phyloP scores from a whole-genome alignment of 1,140 invertebrate genomes.

The Bombus polaris region DNA sequence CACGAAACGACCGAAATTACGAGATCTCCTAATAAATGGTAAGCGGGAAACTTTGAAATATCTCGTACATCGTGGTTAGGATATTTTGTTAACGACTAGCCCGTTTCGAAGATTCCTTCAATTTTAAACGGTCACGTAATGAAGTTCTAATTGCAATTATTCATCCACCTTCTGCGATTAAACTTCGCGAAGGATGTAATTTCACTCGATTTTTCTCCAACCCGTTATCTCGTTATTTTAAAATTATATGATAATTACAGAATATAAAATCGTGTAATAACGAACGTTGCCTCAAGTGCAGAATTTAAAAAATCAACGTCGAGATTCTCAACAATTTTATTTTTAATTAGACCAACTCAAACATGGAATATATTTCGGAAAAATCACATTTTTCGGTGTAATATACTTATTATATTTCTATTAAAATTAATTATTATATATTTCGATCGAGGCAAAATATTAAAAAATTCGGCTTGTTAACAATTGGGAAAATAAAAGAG shows the following conservation, averaged over 20 bases:
- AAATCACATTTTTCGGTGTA: too few relatives aligned
- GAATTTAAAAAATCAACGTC: too few relatives aligned
- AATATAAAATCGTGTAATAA: too few relatives aligned
- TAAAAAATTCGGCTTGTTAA: neutral
- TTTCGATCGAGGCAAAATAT: too few relatives aligned
- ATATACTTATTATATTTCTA: too few relatives aligned
- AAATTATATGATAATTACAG: too few relatives aligned
- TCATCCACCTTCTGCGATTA: neutral
- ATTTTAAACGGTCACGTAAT: neutral
- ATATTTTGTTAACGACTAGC: conserved; percentile 3
- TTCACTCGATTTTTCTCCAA: neutral
- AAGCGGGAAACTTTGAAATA: neutral
- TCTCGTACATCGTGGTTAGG: neutral
- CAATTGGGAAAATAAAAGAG: neutral
- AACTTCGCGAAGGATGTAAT: neutral
- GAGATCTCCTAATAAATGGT: neutral
- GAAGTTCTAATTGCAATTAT: conserved; percentile 18
- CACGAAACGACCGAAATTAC: neutral
- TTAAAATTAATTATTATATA: too few relatives aligned
- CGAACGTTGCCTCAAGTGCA: too few relatives aligned
- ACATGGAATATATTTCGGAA: too few relatives aligned
- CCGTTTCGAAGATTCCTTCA: neutral
- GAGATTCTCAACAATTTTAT: too few relatives aligned
- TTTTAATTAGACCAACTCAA: too few relatives aligned
- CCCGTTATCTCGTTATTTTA: neutral